Base-by-base conservation (phyloP, 1,140 invertebrate species). In the Vanessa tameamea region DNA sequence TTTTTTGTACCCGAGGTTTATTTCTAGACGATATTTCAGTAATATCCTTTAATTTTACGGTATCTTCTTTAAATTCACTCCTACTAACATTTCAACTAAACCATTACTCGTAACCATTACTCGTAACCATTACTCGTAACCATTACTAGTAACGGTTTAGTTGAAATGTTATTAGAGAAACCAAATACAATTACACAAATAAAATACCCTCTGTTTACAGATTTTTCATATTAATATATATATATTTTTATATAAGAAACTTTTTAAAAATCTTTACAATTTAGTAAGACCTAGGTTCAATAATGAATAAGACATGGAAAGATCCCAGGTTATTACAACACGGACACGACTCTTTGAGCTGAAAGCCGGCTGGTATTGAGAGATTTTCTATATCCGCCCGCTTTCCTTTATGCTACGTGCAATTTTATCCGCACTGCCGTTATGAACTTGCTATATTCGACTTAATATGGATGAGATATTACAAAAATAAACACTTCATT, bases 311-410 rank as follows among this genome's bases (percentile, higher is more conserved):
- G 73, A 75, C 66, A 65, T 69, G 73, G 69, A 75, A 75, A 70
- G 67, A 75, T 75, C 67, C 43, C 66, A 61, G 55, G 77, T 78
- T 78, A 78, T 78, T 78, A 78, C 72, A 78, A 79, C 78, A 64
- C 75, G 76, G 83, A 78, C 78, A 80, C 74, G 80, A 23, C 57
- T 61, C 86, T 90, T 90, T 88, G 87, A 90, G 85, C 82, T 83
- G 78, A 81, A 82, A 82, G 79, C 81, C 78, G 81, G 82, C 78
- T 87, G 88, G 84, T 90, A 92, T 92, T 92, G 90, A 92, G 87
- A 84, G 89, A 88, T 90, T 91, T 90, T 87, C 90, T 90, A 91
- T 90, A 91, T 91, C 89, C 89, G 89, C 84, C 83, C 79, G 88
- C 83, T 89, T 90, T 86, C 87, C 88, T 90, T 90, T 90, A 88